A percentile compares a stretch with the other conserved stretches of the same genome.
Evolutionary conservation across 2,797 vertebrate genomes (phyloP).

Genomic region (Phoebastria nigripes): DNA sequence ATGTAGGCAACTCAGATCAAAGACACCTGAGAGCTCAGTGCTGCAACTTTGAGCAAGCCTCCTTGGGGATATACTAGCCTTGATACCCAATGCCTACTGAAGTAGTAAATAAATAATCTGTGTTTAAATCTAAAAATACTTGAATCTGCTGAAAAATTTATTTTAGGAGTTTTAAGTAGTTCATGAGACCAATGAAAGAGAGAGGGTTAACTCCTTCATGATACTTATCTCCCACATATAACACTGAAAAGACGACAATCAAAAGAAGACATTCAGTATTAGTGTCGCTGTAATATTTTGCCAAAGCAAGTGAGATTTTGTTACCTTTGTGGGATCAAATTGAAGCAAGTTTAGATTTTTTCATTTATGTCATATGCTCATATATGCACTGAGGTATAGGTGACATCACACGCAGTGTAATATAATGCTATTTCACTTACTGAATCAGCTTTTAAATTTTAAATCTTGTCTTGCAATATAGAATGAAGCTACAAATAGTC

Average conservation of each 20-base stretch:
- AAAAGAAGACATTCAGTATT: not conserved
- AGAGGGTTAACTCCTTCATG: not conserved
- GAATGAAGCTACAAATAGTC: not conserved
- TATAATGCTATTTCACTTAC: not conserved
- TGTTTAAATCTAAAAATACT: not conserved
- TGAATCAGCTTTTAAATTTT: not conserved
- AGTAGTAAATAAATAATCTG: not conserved
- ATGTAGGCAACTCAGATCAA: not conserved
- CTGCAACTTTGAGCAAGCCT: not conserved
- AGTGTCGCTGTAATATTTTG: not conserved
- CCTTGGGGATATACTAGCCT: not conserved
- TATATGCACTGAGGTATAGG: not conserved
- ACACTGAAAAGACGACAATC: not conserved
- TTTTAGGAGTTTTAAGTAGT: not conserved
- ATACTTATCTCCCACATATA: not conserved
- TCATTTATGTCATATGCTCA: not conserved
- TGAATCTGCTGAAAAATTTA: not conserved
- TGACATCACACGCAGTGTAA: not conserved
- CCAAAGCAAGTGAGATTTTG: not conserved
- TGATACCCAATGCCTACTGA: not conserved
- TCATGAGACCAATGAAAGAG: not conserved
- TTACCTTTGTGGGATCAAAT: not conserved
- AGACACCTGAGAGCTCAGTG: not conserved
- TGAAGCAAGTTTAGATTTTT: not conserved
- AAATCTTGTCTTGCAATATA: not conserved